phyloP scores from a whole-genome alignment of 2,888 invertebrate species.

The Liodrosophila aerea region DNA sequence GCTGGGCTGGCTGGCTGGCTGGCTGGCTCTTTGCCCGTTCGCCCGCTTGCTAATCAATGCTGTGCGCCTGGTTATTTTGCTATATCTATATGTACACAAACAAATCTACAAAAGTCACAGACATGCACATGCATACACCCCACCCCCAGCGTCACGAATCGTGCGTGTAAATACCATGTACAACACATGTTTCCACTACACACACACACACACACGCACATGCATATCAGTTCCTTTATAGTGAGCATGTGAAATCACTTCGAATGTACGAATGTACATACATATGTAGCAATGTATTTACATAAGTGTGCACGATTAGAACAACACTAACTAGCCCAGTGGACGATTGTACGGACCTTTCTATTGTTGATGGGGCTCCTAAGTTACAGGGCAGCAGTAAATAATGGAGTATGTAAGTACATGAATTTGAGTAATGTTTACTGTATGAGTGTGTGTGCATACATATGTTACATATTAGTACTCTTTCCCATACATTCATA shows the following conservation, averaged over 20 bases:
- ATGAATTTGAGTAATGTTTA: neutral
- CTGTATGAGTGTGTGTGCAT: too few relatives aligned
- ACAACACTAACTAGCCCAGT: too few relatives aligned
- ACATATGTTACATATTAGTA: too few relatives aligned
- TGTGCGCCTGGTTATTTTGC: constrained; percentile 75
- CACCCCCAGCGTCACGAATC: constrained; percentile 30
- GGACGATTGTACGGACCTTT: too few relatives aligned
- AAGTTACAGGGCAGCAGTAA: too few relatives aligned
- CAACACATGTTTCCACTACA: constrained; percentile 35
- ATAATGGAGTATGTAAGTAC: neutral
- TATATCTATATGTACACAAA: constrained; percentile 79
- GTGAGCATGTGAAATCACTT: too few relatives aligned
- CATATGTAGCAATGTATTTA: constrained; percentile 1
- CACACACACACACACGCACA: constrained; percentile 2
- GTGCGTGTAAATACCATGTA: constrained; percentile 59
- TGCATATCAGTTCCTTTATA: constrained; percentile 36
- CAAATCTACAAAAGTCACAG: constrained; percentile 78
- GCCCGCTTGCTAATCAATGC: constrained; percentile 72
- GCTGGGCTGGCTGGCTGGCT: too few relatives aligned
- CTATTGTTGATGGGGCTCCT: too few relatives aligned
- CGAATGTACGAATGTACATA: constrained; percentile 4
- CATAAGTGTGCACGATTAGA: neutral
- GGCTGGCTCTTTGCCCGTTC: too few relatives aligned
- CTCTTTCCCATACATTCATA: too few relatives aligned
- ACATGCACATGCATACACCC: constrained; percentile 58